Percentiles rank a stretch among this genome's conserved stretches.
Conservation (phyloP, 2,113 vertebrate genomes). For the Rhizomys pruinosus region DNA sequence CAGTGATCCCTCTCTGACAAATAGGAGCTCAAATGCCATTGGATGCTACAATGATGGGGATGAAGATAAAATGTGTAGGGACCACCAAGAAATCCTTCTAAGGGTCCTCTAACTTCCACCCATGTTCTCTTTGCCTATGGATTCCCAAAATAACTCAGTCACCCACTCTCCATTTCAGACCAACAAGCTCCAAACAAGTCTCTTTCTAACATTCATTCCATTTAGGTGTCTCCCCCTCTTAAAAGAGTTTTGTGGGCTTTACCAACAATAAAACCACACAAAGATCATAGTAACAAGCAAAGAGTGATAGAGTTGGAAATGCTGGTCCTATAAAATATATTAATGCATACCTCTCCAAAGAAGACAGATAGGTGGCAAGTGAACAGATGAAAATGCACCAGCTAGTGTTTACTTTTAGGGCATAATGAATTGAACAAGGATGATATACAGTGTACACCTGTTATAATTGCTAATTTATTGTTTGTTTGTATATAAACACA, state of each 20-base stretch:
- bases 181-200: neutral
- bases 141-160: neutral
- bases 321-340: neutral
- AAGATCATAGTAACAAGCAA: neutral
- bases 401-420: neutral
- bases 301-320: neutral
- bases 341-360: neutral
- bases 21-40: neutral
- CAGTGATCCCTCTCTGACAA: neutral
- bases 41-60: neutral
- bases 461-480: neutral
- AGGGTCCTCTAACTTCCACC: neutral
- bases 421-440: neutral
- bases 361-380: neutral
- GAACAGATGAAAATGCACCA: neutral
- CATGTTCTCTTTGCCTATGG: neutral
- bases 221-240: neutral
- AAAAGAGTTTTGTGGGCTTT: neutral
- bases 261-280: neutral
- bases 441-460: neutral
- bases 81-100: neutral
- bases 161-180: neutral
- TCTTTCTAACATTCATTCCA: neutral
- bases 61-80: neutral
- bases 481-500: neutral